Base-by-base conservation (phyloP, 2,888 invertebrate species). In the Nomada goodeniana region DNA sequence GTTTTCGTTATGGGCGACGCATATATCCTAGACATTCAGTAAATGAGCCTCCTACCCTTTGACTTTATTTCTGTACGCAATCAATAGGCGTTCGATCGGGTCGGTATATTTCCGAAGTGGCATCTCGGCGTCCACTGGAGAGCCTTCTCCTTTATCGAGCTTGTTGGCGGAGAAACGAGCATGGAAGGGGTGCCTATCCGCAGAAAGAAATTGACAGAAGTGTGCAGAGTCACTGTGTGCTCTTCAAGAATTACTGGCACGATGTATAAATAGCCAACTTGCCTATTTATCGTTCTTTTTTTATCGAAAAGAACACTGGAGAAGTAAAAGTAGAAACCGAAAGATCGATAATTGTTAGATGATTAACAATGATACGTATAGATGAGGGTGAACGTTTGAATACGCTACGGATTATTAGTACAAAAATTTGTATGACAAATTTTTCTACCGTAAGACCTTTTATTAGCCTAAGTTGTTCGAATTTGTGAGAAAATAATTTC, bases 61-160 rank as follows among this genome's bases (percentile, higher is more conserved):
- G 63, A 77, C 74, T 89, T 89, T 89, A 89, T 89, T 89, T 84
- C 84, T 72, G 82, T 86, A 85, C 73, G 81, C 77, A 89, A 89
- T 89, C 89, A 77, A 89, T 90, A 89, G 74, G 47, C 75, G 81
- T 84, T 89, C 87, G 83, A 89, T 87, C 82, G 81, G 76, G 68
- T 70, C 71, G 83, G 82, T 86, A 89, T 68, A 81, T 89, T 89
- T 87, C 86, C 87, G 77, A 84, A 88, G 82, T 71, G 67, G 69
- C 61, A 73, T 83, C 85, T 83, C 83, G 68, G 60, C 55, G 65
- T 61, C 68, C 55, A 23, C 72, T 69, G 81, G 71, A 77, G 74
- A 64, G 64, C 61, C 81, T 84, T 65, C 69, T 75, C 71, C 77
- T 78, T 84, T 80, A 74, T 80, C 68, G 73, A 44, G 72, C 64